Evolutionary conservation across 2,113 vertebrate genomes (phyloP).

Genomic region (Centropus bengalensis): DNA sequence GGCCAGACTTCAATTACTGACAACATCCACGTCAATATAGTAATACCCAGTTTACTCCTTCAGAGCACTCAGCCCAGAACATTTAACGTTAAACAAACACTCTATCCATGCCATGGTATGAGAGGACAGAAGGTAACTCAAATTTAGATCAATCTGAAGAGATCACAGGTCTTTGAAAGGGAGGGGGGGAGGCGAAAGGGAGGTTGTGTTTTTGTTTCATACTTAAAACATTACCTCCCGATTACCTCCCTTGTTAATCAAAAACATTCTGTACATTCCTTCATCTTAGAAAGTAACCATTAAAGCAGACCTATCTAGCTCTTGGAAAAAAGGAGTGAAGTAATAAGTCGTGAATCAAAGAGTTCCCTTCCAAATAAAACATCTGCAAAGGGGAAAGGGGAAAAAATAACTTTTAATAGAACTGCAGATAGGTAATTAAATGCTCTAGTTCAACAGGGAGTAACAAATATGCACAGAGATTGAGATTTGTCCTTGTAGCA

Average conservation of each 20-base stretch:
- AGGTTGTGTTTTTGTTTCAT: conserved; percentile 63
- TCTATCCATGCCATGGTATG: neutral
- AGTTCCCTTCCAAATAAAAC: conserved; percentile 51
- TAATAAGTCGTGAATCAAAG: conserved; percentile 49
- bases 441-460: conserved; percentile 30
- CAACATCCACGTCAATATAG: neutral
- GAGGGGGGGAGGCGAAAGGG: conserved; percentile 1
- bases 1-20: neutral
- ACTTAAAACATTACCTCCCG: conserved; percentile 57
- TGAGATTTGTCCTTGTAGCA: conserved; percentile 38
- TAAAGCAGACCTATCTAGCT: conserved; percentile 45
- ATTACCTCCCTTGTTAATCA: conserved; percentile 61
- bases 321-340: neutral
- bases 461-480: conserved; percentile 13
- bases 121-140: conserved; percentile 36
- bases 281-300: conserved; percentile 52
- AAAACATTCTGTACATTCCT: conserved; percentile 72
- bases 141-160: conserved; percentile 47
- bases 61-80: neutral
- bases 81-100: conserved; percentile 26
- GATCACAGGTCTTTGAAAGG: conserved; percentile 28
- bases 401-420: conserved; percentile 27
- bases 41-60: neutral
- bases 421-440: conserved; percentile 51
- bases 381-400: conserved; percentile 23